Conservation (phyloP, 2,113 vertebrate genomes). For the Notarius quadriscutis region DNA sequence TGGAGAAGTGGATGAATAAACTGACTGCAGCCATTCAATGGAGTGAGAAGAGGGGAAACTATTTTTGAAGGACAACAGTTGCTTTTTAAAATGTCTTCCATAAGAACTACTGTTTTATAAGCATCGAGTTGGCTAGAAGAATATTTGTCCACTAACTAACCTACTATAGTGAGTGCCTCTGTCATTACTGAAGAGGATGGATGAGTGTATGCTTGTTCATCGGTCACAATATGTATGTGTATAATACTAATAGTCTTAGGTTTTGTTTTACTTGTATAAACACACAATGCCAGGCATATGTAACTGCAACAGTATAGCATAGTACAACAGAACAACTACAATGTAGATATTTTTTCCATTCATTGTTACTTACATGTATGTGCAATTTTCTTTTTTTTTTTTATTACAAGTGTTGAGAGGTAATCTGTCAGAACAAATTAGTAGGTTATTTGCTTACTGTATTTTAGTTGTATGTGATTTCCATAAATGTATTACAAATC, state of each 20-base stretch:
- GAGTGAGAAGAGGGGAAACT: constrained; percentile 37
- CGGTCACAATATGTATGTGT: constrained; percentile 46
- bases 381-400: constrained; percentile 51
- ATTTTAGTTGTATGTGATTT: constrained; percentile 13
- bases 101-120: constrained; percentile 63
- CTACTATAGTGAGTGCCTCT: constrained; percentile 70
- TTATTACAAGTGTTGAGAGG: constrained; percentile 19
- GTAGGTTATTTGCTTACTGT: constrained; percentile 23
- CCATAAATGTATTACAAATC: not conserved
- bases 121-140: constrained; percentile 48
- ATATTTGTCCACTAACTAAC: constrained; percentile 68
- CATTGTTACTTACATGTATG: constrained; percentile 40
- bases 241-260: constrained; percentile 58
- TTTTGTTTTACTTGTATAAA: constrained; percentile 63
- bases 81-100: constrained; percentile 72
- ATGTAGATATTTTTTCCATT: constrained; percentile 41
- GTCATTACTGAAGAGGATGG: constrained; percentile 52
- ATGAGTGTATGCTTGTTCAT: constrained; percentile 34
- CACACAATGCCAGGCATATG: constrained; percentile 55
- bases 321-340: constrained; percentile 12
- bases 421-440: constrained; percentile 55
- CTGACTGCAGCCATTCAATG: constrained; percentile 15
- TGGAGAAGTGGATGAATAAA: constrained; percentile 43
- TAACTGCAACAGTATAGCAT: constrained; percentile 58
- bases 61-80: constrained; percentile 55